Evolutionary conservation across 2,888 invertebrate species (phyloP).

Genomic region (Thymelicus lineola): DNA sequence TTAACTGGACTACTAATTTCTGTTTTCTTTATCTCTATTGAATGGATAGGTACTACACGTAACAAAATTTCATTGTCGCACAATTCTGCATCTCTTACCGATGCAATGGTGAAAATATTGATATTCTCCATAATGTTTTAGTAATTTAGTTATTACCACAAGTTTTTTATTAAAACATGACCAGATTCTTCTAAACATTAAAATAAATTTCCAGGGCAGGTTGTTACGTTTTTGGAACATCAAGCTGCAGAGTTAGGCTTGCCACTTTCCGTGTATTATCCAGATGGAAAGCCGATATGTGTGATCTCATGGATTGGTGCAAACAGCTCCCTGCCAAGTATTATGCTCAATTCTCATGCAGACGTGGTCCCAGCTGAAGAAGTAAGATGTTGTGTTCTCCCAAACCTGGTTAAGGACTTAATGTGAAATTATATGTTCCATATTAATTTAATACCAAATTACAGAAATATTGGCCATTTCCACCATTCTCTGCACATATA

Average conservation of each 20-base stretch:
- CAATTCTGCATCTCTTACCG: too few species aligned
- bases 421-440: too few species aligned
- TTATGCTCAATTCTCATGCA: conserved; percentile 97
- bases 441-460: conserved; percentile 39
- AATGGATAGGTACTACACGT: too few species aligned
- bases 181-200: too few species aligned
- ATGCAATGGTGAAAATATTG: too few species aligned
- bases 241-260: conserved; percentile 89
- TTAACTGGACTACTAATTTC: too few species aligned
- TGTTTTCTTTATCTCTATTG: too few species aligned
- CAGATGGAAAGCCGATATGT: conserved; percentile 69
- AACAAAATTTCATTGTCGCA: too few species aligned
- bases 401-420: too few species aligned
- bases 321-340: conserved; percentile 88
- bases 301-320: conserved; percentile 91
- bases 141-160: too few species aligned
- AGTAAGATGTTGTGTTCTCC: conserved; percentile 70
- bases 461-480: conserved; percentile 93
- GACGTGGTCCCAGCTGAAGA: conserved; percentile 96
- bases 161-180: too few species aligned
- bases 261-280: conserved; percentile 83
- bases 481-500: conserved; percentile 93
- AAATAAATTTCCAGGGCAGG: conserved; percentile 16
- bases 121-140: too few species aligned
- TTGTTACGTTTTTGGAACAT: conserved; percentile 89